Base-by-base conservation (phyloP, 2,888 invertebrate species). In the Alentia gelatinosa region DNA sequence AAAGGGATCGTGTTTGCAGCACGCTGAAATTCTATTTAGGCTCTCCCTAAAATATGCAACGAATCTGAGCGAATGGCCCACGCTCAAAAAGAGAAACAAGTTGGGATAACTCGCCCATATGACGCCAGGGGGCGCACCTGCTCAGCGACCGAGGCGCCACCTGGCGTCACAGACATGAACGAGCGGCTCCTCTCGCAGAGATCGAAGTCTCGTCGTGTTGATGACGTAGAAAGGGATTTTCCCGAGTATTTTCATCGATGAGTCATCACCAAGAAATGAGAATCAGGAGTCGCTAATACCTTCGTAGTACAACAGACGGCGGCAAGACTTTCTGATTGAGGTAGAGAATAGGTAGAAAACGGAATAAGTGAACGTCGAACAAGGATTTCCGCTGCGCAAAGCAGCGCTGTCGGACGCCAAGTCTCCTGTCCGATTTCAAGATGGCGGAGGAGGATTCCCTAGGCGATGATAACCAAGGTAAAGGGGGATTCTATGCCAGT, bases 251-350 rank as follows among this genome's bases (percentile, higher is more conserved):
- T 93, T 94, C 94, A 94, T 94, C 93, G 94, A 95, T 95, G 95
- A 95, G 94, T 95, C 95, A 95, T 94, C 94, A 91, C 92, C 91
- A 94, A 94, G 94, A 94, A 95, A 94, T 94, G 94, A 94, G 94
- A 93, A 93, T 94, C 94, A 92, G 93, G 92, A 93, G 92, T 93
- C 93, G 94, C 93, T 94, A 94, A 93, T 93, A 92, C 92, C 91
- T 91, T 91, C 91, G 92, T 92, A 75, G 91, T 92, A 90, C 92
- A 26, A 33, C 33, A 42, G 50, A 42, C 89, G 37, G 33, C 89
- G 26, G 63, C 35, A 37, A 33, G 63, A 56, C 50, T 50, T 86
- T 86, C 30, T 79, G 79, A 79, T 86, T 86, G 86, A 47, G 47
- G 7, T 30, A 23, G 39, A 47, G 50, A 86, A 42, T 26, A 86